Conservation (phyloP, 1,140 invertebrate genomes). For the Elymnias hypermnestra region DNA sequence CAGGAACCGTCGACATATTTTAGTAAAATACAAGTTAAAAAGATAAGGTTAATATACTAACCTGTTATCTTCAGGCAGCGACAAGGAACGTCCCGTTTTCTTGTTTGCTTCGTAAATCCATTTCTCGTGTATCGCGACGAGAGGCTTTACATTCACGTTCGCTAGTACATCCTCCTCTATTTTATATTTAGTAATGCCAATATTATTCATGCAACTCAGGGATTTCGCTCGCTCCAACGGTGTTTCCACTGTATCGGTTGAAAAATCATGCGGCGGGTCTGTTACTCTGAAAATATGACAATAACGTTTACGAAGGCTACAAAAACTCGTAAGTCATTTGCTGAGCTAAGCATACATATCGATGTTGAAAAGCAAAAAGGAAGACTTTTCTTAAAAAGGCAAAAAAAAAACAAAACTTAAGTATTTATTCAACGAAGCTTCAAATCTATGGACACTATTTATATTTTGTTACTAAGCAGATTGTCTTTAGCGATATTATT, state of each 20-base stretch:
- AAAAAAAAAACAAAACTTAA: too few relatives aligned
- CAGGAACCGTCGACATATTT: too few relatives aligned
- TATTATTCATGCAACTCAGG: conserved; percentile 15
- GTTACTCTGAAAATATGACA: conserved; percentile 23
- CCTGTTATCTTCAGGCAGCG: conserved; percentile 55
- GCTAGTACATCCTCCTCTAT: conserved; percentile 45
- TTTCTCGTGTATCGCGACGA: conserved; percentile 69
- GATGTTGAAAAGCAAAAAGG: too few relatives aligned
- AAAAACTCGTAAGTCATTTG: too few relatives aligned
- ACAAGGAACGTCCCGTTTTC: conserved; percentile 51
- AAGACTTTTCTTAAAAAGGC: too few relatives aligned
- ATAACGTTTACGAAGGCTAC: too few relatives aligned
- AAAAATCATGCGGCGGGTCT: conserved; percentile 34
- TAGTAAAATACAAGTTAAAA: too few relatives aligned
- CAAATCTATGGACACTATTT: too few relatives aligned
- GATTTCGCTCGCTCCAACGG: conserved; percentile 24
- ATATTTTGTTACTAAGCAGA: too few relatives aligned
- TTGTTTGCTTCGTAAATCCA: conserved; percentile 66
- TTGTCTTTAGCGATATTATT: too few relatives aligned
- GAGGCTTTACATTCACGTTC: conserved; percentile 58
- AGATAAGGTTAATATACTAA: conserved; percentile 10
- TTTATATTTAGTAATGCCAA: conserved; percentile 8
- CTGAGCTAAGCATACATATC: too few relatives aligned
- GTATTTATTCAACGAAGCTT: too few relatives aligned
- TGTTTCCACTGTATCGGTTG: conserved; percentile 19